These are phyloP conservation scores for Dasypogon diadema DNA, from an alignment of 2,888 invertebrate species.

Conservation along the genomic window DNA sequence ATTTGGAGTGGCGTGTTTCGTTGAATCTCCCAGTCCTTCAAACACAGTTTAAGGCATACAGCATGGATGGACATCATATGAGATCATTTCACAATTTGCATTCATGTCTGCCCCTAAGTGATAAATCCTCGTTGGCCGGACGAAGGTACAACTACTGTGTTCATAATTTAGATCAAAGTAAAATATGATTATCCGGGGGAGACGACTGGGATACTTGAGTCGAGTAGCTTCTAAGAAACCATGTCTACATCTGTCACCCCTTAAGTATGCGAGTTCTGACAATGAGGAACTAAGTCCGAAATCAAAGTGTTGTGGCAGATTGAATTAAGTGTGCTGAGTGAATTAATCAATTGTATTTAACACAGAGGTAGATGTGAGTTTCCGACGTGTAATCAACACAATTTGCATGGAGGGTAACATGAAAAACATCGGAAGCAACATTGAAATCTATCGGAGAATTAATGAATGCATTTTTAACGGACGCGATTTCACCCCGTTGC, in stretches of 20 bases:
- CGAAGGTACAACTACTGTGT: background rate
- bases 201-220: background rate
- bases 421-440: constrained; percentile 29
- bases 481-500: no score
- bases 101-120: constrained; percentile 1
- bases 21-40: background rate
- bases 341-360: constrained; percentile 38
- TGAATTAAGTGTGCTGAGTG: constrained; percentile 38
- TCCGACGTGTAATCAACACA: constrained; percentile 16
- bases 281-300: background rate
- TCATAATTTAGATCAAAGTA: no score
- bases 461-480: no score
- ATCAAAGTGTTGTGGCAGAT: constrained; percentile 1
- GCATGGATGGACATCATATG: constrained; percentile 2
- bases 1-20: background rate
- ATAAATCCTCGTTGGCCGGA: background rate
- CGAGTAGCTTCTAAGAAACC: background rate
- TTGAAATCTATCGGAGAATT: background rate
- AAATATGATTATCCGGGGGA: no score
- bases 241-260: background rate
- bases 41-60: background rate
- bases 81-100: background rate
- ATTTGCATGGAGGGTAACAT: background rate
- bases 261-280: background rate
- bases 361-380: constrained; percentile 5